These are phyloP conservation scores for Pterocles gutturalis DNA, from an alignment of 2,113 vertebrate genomes.

Conservation along the genomic window DNA sequence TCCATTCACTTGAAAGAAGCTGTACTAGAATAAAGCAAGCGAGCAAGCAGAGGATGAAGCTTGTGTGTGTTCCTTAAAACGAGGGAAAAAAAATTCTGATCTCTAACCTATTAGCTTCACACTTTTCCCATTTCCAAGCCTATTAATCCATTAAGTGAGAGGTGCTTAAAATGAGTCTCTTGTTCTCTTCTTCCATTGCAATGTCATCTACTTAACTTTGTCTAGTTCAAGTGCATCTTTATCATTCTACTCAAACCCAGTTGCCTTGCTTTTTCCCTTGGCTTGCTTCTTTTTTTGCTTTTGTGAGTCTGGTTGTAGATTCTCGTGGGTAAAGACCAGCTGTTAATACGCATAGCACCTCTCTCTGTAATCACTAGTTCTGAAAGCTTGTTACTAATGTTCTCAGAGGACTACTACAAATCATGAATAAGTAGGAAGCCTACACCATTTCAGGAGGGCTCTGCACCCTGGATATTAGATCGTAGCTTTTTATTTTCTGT, in stretches of 20 bases:
- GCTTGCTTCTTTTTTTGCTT: slow-evolving; percentile 23
- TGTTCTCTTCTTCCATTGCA: not conserved
- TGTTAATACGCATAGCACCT: slow-evolving; percentile 81
- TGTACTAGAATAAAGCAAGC: not conserved
- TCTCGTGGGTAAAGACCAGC: slow-evolving; percentile 58
- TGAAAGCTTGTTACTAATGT: slow-evolving; percentile 81
- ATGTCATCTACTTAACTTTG: slow-evolving; percentile 48
- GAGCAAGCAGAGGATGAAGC: not conserved
- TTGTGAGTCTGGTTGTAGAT: slow-evolving; percentile 59
- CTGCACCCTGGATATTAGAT: slow-evolving; percentile 50
- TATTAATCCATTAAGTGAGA: not conserved
- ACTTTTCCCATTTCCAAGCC: not conserved
- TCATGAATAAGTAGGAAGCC: slow-evolving; percentile 77
- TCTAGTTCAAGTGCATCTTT: slow-evolving; percentile 65
- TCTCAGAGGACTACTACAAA: slow-evolving; percentile 74
- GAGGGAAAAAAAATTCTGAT: not conserved
- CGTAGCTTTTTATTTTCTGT: slow-evolving; percentile 42
- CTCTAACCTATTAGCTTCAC: not conserved
- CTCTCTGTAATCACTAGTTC: slow-evolving; percentile 80
- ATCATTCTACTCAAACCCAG: slow-evolving; percentile 55
- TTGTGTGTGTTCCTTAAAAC: not conserved
- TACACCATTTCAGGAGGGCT: slow-evolving; percentile 40
- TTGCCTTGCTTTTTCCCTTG: not conserved
- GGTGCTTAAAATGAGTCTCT: slow-evolving; percentile 7
- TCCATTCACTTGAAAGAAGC: not conserved